Evolutionary conservation across 1,140 invertebrate genomes (phyloP), one percentile per base, ranked within the genome.

Genomic region (Caenorhabditis elegans): DNA sequence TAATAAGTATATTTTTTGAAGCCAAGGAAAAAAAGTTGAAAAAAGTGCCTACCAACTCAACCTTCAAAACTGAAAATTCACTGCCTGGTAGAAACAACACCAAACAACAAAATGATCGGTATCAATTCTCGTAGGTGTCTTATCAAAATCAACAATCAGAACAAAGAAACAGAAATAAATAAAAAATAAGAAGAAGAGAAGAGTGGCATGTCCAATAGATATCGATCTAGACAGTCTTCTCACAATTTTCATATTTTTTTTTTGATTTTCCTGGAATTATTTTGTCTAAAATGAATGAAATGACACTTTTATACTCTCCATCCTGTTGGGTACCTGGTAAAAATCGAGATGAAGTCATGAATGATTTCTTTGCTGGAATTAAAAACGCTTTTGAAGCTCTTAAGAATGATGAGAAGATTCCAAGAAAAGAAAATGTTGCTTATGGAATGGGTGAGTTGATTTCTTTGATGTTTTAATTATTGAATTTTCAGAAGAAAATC

Each of bases 111-210:
- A 8, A 43, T 43, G 39, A 15, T 43, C 15, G 39, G 39, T 22
- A 31, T 65, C 28, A 65, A 17, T 36, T 34, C 39, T 31, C 8
- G 17, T 34, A 65, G 55, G 31, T 36, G 26, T 36, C 34, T 70
- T 39, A 70, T 70, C 60, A 70, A 65, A 34, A 70, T 70, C 60
- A 70, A 39, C 34, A 39, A 60, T 60, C 28, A 34, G 26, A 31
- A 60, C 1, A 15, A 60, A 34, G 28, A 34, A 31, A 60, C 34
- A 11, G 49, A 55, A 55, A 31, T 22, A 19, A 31, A 19, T 15
- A 28, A 19, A 31, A 17, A 55, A 34, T 11, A 15, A 5, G 26
- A 31, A 17, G 34, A 8, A 53, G 1, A 34, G 28, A 8, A 60
- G 17, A 17, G 10, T 1, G 15, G 34, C 17, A 34, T 60, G 60